These are phyloP conservation scores for Branchinecta lindahli DNA, from an alignment of 1,140 invertebrate species.

Conservation along the genomic window DNA sequence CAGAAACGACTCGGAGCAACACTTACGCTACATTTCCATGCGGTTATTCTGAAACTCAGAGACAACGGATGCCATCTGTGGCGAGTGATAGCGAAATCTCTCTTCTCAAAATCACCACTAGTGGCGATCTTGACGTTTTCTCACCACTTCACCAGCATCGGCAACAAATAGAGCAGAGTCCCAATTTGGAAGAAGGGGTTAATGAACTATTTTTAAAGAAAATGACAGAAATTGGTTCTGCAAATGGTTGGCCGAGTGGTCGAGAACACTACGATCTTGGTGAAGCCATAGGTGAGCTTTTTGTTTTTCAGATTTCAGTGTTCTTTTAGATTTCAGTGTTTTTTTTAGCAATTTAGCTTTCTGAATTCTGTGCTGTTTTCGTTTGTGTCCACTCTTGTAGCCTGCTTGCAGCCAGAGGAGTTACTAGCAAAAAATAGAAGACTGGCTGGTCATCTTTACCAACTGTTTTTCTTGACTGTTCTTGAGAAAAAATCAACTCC, in stretches of 20 bases:
- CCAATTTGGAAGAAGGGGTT: too few species aligned
- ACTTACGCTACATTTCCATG: too few species aligned
- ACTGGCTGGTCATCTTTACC: background rate
- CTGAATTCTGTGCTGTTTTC: background rate
- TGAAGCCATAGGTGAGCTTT: conserved; percentile 73
- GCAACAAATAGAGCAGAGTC: too few species aligned
- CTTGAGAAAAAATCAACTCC: too few species aligned
- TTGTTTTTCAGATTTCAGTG: conserved; percentile 20
- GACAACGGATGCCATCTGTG: too few species aligned
- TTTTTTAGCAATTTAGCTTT: background rate
- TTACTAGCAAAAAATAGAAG: background rate
- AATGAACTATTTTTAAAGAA: conserved; percentile 28
- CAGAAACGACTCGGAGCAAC: too few species aligned
- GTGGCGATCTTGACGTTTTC: too few species aligned
- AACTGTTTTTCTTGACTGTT: background rate
- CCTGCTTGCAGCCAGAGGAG: background rate
- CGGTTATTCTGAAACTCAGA: too few species aligned
- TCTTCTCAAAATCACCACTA: too few species aligned
- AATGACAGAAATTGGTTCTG: conserved; percentile 47
- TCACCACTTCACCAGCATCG: too few species aligned
- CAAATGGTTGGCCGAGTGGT: conserved; percentile 67
- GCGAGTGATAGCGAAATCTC: too few species aligned
- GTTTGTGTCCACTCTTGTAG: background rate
- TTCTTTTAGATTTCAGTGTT: background rate
- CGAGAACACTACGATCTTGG: conserved; percentile 86